phyloP scores from a whole-genome alignment of 2,888 invertebrate genomes.

The Tiliacea aurago region DNA sequence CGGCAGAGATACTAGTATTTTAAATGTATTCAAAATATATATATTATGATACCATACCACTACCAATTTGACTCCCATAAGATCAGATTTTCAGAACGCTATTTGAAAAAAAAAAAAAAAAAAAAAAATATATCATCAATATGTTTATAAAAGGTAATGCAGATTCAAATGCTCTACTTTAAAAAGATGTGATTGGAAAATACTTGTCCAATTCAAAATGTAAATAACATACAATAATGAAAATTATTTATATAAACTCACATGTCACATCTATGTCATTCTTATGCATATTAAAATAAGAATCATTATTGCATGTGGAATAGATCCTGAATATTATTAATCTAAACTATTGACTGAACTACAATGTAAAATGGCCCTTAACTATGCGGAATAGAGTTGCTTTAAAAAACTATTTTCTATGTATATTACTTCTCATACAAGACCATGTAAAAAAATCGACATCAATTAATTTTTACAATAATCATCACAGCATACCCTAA shows the following conservation, averaged over 20 bases:
- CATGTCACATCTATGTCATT: background rate
- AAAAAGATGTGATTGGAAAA: slow-evolving; percentile 34
- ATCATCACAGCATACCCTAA: slow-evolving; percentile 16
- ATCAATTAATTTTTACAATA: slow-evolving; percentile 34
- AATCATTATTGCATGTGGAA: slow-evolving; percentile 22
- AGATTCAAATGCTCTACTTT: slow-evolving; percentile 30
- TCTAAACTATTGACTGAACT: slow-evolving; percentile 34
- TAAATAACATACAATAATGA: slow-evolving; percentile 33
- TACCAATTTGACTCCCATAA: slow-evolving; percentile 14
- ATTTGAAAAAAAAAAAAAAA: slow-evolving; percentile 11
- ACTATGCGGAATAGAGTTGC: slow-evolving; percentile 28
- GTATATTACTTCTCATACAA: slow-evolving; percentile 5
- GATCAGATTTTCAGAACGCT: background rate
- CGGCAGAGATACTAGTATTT: background rate
- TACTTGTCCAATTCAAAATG: slow-evolving; percentile 27
- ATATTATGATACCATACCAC: background rate
- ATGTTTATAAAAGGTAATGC: slow-evolving; percentile 43
- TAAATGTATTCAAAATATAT: background rate
- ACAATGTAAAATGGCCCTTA: slow-evolving; percentile 34
- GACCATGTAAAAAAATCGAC: slow-evolving; percentile 20
- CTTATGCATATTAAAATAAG: background rate
- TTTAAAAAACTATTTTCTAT: slow-evolving; percentile 36
- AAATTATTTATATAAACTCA: background rate
- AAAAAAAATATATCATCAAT: slow-evolving; percentile 25
- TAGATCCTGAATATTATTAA: slow-evolving; percentile 8